Evolutionary conservation across 2,888 invertebrate species (phyloP), one percentile per base, ranked within the genome.

Genomic region (Idaea dimidiata): DNA sequence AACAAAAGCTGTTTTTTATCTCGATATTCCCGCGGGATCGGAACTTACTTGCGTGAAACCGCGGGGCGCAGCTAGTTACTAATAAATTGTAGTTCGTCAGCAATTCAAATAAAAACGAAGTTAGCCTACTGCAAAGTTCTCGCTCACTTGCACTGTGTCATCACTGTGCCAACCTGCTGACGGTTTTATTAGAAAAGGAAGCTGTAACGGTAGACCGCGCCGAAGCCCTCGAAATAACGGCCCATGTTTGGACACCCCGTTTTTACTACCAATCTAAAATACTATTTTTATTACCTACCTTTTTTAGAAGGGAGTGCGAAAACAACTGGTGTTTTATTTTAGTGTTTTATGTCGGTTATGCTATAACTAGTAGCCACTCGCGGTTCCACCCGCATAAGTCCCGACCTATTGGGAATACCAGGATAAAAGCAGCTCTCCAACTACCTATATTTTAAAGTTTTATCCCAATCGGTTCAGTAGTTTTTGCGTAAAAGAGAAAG

Each of bases 141-240:
- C 14, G 14, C 33, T 32, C 6, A 7, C 7, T 33, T 33, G 43
- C 54, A 55, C 54, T 55, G 6, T 55, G 17, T 55, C 16, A 17
- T 7, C 6, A 53, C 53, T 53, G 54, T 4, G 16, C 17, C 54
- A 6, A 16, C 54, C 6, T 16, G 54, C 54, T 17, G 54, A n/a
- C 16, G 54, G 8, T 55, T 55, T 55, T 55, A 55, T 17, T 55
- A 17, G 54, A 55, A 17, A 17, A n/a, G 54, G 54, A 55, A 55
- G 54, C 16, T 16, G 54, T 55, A 55, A 55, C 54, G 16, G 54
- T 16, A 16, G 54, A 43, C 54, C 16, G 54, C 54, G 16, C 8
- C 54, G 54, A 55, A 17, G 10, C 43, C 43, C 10, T 43, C 43
- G 43, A 43, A 43, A 43, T 43, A 43, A 43, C 43, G 43, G 43